A percentile compares a stretch with the other conserved stretches of the same genome.
phyloP scores from a whole-genome alignment of 1,140 invertebrate species.

The Drosophila grimshawi region DNA sequence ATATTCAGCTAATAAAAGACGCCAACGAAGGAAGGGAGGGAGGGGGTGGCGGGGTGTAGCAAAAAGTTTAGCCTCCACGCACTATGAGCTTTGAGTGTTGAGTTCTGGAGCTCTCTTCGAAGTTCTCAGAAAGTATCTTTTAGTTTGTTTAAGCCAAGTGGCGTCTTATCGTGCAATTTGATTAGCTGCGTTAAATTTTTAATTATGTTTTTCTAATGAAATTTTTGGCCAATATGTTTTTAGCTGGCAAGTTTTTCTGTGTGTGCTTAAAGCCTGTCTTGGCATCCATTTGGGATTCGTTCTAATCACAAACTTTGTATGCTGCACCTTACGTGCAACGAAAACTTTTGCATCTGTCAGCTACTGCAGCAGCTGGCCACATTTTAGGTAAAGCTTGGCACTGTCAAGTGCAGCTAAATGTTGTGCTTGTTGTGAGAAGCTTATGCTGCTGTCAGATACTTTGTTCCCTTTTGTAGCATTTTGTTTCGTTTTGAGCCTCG shows the following conservation, averaged over 20 bases:
- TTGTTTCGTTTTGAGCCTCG: not conserved
- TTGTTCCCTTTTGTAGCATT: not conserved
- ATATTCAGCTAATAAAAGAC: conserved; percentile 47
- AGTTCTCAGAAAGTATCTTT: conserved; percentile 64
- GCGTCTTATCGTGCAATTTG: conserved; percentile 46
- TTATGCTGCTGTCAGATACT: conserved; percentile 2
- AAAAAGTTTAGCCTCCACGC: conserved; percentile 35
- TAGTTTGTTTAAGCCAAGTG: conserved; percentile 38
- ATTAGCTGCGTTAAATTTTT: conserved; percentile 55
- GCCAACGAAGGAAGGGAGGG: not conserved
- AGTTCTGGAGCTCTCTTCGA: not conserved
- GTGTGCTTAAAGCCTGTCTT: not conserved
- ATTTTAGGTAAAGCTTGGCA: conserved; percentile 2
- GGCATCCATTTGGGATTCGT: conserved; percentile 2
- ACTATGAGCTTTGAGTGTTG: conserved; percentile 53
- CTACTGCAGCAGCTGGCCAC: conserved; percentile 10
- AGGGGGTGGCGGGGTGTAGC: not conserved
- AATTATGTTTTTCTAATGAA: conserved; percentile 45
- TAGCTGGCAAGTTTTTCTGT: not conserved
- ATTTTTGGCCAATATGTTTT: conserved; percentile 23
- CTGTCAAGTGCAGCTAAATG: conserved; percentile 16
- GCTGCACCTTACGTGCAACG: not conserved
- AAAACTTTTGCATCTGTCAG: conserved; percentile 22
- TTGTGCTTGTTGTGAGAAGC: not conserved
- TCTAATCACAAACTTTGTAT: not conserved